Base-by-base conservation (phyloP, 2,113 vertebrate genomes). In the Pycnonotus jocosus region DNA sequence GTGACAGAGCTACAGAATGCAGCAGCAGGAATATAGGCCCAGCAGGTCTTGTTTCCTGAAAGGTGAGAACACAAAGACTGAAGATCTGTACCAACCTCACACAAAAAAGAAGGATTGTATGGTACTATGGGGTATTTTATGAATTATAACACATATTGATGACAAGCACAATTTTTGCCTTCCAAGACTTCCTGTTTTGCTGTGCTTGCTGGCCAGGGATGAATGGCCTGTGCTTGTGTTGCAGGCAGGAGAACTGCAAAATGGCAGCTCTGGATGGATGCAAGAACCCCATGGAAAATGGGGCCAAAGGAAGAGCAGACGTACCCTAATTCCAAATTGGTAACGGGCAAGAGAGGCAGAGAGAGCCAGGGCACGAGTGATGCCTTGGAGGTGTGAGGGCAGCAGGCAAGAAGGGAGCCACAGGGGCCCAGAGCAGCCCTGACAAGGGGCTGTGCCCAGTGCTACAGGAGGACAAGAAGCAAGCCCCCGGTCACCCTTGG, bases 371-470 rank as follows among this genome's bases (percentile, higher is more conserved):
- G 35, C 56, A 50, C 0, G 0, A 50, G 7, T 7, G 31, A 19
- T 64, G 37, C 71, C 56, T 28, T 50, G 50, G 48, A 38, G 64
- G 7, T 33, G 21, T 4, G 15, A 82, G 30, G 42, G 50, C 33
- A 50, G 50, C 50, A 24, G 30, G 25, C 54, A 70, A 37, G 42
- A n/a, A 44, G 0, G 0, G 7, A 70, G 48, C 11, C 1, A 1
- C 35, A 57, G 37, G 22, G 31, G 21, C 24, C 33, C 40, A 47
- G 66, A 64, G 22, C 19, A 70, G 7, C 22, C 31, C 31, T 62
- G 31, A 23, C 8, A 37, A 11, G 15, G 31, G 42, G 25, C 62
- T 48, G 10, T 50, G 27, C 37, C 38, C 42, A 35, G 3, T 53
- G 61, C 28, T 60, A 35, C 11, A 19, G n/a, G 14, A 72, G 18